phyloP scores from a whole-genome alignment of 2,113 vertebrate species.

The Psophia crepitans region DNA sequence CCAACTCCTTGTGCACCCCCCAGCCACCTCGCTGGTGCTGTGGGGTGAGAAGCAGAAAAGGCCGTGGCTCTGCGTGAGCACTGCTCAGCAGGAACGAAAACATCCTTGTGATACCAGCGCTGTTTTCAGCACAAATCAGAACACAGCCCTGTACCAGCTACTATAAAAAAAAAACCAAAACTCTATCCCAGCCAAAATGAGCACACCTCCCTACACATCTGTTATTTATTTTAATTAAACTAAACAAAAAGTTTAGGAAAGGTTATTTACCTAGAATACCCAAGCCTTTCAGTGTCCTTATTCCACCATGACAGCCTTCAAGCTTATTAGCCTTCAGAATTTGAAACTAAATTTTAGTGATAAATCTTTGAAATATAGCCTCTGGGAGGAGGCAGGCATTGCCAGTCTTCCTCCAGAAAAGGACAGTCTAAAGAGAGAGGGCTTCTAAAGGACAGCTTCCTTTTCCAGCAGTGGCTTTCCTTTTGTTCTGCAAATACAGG shows the following conservation, averaged over 20 bases:
- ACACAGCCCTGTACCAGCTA: no score
- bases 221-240: background rate
- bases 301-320: background rate
- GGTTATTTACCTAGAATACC: background rate
- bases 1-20: no score
- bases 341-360: background rate
- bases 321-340: background rate
- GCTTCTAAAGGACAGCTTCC: background rate
- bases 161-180: no score
- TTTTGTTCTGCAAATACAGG: background rate
- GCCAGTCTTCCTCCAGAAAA: background rate
- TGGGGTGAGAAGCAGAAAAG: no score
- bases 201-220: background rate
- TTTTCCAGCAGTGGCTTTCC: background rate
- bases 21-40: no score
- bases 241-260: background rate
- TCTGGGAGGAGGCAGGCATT: background rate
- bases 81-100: no score
- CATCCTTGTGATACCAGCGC: no score
- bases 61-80: no score
- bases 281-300: background rate
- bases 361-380: background rate
- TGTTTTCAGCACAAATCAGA: no score
- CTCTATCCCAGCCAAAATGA: no score
- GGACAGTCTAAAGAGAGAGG: background rate